Conservation (phyloP, 35 echinoderm and acorn worm species). For the Nesometra sesokonis region DNA sequence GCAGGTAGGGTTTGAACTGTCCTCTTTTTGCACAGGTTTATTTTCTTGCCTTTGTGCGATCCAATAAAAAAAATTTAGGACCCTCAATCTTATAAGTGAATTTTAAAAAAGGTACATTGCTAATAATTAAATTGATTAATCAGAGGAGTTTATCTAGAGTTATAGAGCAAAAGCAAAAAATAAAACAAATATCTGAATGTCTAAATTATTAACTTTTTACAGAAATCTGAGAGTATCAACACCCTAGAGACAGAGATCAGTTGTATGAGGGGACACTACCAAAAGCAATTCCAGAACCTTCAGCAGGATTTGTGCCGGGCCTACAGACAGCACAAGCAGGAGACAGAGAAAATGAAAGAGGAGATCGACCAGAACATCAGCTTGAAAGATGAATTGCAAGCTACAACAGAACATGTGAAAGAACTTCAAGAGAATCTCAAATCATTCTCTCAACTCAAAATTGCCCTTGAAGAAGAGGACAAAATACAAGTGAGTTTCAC, state of each 20-base stretch:
- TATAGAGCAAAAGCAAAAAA: too few species aligned
- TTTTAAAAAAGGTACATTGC: too few species aligned
- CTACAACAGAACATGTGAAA: background rate
- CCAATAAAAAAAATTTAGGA: too few species aligned
- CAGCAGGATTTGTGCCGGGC: background rate
- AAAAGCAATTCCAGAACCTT: background rate
- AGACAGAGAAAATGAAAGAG: background rate
- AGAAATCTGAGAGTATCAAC: background rate
- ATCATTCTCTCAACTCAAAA: background rate
- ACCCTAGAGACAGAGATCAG: background rate
- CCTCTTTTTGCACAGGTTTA: too few species aligned
- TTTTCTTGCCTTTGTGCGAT: too few species aligned
- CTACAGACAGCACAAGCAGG: background rate
- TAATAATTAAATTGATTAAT: too few species aligned
- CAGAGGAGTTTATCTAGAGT: too few species aligned
- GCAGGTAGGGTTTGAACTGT: too few species aligned
- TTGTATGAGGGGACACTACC: background rate
- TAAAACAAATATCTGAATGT: too few species aligned
- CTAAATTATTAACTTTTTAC: background rate
- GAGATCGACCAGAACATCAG: background rate
- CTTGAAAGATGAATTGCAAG: background rate
- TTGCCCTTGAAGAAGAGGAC: background rate
- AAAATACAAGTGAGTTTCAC: background rate
- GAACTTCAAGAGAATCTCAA: background rate
- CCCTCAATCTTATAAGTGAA: too few species aligned